phyloP scores from a whole-genome alignment of 2,113 vertebrate genomes.

The Pao palembangensis region DNA sequence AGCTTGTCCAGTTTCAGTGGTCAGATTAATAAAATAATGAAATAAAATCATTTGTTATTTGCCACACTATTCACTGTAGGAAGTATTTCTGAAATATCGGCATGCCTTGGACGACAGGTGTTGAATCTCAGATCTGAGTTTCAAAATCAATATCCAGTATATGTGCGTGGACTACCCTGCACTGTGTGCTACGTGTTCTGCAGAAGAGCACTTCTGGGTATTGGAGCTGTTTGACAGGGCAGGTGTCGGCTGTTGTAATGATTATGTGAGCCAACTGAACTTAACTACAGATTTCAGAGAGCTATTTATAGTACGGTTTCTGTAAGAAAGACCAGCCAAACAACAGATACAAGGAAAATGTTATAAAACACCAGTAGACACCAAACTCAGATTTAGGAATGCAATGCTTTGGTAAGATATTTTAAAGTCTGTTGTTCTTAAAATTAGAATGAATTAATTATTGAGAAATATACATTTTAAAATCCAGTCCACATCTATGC shows the following conservation, averaged over 20 bases:
- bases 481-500: background rate
- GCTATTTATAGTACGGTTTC: conserved; percentile 58
- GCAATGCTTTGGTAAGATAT: too few relatives aligned
- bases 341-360: conserved; percentile 21
- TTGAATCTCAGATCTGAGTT: background rate
- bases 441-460: background rate
- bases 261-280: conserved; percentile 51
- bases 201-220: conserved; percentile 26
- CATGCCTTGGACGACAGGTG: too few relatives aligned
- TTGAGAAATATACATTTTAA: background rate
- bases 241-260: conserved; percentile 41
- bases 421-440: background rate
- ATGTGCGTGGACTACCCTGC: conserved; percentile 4
- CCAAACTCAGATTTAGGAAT: background rate
- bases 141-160: background rate
- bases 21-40: too few relatives aligned
- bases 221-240: conserved; percentile 34
- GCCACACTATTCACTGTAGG: too few relatives aligned
- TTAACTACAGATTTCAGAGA: conserved; percentile 39
- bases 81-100: too few relatives aligned
- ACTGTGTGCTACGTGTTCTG: conserved; percentile 1
- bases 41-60: too few relatives aligned
- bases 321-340: background rate
- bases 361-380: conserved; percentile 9
- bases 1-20: too few relatives aligned